A percentile compares a stretch with the other conserved stretches of the same genome.
Evolutionary conservation across 2,113 vertebrate species (phyloP).

Genomic region (Clinocottus analis): DNA sequence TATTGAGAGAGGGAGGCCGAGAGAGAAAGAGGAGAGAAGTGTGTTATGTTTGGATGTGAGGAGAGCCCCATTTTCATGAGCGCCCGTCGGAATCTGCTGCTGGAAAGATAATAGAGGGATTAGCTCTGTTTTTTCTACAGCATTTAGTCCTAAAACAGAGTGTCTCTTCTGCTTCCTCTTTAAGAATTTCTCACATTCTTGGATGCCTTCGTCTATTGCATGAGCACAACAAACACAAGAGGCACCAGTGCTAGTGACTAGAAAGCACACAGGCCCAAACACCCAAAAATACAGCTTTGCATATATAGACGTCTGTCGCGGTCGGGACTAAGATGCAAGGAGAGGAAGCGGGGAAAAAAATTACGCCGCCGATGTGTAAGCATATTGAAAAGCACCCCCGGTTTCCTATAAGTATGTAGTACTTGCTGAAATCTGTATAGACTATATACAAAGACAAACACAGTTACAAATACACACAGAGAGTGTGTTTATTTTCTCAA

Average conservation of each 20-base stretch:
- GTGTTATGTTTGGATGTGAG: slow-evolving; percentile 88
- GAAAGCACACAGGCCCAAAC: slow-evolving; percentile 33
- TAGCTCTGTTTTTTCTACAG: slow-evolving; percentile 89
- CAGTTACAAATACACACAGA: slow-evolving; percentile 46
- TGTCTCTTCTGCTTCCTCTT: slow-evolving; percentile 96
- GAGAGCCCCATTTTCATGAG: slow-evolving; percentile 86
- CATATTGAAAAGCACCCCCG: background rate
- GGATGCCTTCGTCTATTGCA: slow-evolving; percentile 93
- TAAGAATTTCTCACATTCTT: slow-evolving; percentile 87
- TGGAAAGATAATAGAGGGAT: slow-evolving; percentile 96
- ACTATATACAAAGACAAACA: slow-evolving; percentile 57
- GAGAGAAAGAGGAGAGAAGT: slow-evolving; percentile 48
- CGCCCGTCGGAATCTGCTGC: slow-evolving; percentile 89
- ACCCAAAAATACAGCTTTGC: slow-evolving; percentile 21
- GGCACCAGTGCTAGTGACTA: slow-evolving; percentile 34
- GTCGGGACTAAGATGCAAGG: background rate
- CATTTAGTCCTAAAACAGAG: slow-evolving; percentile 92
- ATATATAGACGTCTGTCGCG: no score
- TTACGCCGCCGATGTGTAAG: background rate
- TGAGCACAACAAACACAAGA: slow-evolving; percentile 60
- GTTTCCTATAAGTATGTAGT: slow-evolving; percentile 21
- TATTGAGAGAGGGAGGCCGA: slow-evolving; percentile 5
- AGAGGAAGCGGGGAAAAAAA: background rate
- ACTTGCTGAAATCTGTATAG: slow-evolving; percentile 31
- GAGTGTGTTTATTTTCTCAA: slow-evolving; percentile 63